These are phyloP conservation scores for Epistrophe eligans DNA, from an alignment of 2,888 invertebrate genomes.

Conservation along the genomic window DNA sequence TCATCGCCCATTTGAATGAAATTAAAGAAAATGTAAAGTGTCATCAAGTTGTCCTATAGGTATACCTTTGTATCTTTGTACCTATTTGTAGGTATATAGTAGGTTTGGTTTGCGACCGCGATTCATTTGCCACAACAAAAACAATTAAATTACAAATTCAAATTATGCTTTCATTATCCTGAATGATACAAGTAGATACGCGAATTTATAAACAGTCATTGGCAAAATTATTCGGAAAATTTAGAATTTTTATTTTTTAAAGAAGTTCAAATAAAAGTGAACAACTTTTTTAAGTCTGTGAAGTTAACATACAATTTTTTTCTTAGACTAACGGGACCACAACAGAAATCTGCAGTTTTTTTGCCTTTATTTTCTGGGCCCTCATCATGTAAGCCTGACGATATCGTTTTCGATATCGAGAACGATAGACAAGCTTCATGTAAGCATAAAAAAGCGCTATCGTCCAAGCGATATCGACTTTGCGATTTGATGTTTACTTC, in stretches of 20 bases:
- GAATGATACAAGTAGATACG: conserved; percentile 13
- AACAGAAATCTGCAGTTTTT: too few relatives aligned
- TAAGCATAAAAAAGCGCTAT: too few relatives aligned
- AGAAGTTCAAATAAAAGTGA: too few relatives aligned
- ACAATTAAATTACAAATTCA: conserved; percentile 75
- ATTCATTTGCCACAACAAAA: conserved; percentile 60
- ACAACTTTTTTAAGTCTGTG: too few relatives aligned
- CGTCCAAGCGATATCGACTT: too few relatives aligned
- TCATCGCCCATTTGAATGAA: conserved; percentile 49
- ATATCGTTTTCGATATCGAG: too few relatives aligned
- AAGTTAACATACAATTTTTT: too few relatives aligned
- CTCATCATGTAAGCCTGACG: too few relatives aligned
- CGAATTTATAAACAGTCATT: conserved; percentile 27
- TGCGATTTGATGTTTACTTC: too few relatives aligned
- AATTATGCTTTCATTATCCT: conserved; percentile 68
- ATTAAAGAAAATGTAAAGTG: conserved; percentile 32
- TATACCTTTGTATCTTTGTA: background rate
- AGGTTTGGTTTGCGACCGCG: conserved; percentile 2
- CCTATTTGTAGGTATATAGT: background rate
- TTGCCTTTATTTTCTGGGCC: too few relatives aligned
- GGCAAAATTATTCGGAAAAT: background rate
- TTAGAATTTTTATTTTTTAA: background rate
- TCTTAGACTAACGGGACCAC: too few relatives aligned
- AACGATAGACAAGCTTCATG: too few relatives aligned
- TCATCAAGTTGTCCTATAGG: conserved; percentile 33